Base-by-base conservation (phyloP, 2,797 vertebrate genomes). In the Naso thynnoides region DNA sequence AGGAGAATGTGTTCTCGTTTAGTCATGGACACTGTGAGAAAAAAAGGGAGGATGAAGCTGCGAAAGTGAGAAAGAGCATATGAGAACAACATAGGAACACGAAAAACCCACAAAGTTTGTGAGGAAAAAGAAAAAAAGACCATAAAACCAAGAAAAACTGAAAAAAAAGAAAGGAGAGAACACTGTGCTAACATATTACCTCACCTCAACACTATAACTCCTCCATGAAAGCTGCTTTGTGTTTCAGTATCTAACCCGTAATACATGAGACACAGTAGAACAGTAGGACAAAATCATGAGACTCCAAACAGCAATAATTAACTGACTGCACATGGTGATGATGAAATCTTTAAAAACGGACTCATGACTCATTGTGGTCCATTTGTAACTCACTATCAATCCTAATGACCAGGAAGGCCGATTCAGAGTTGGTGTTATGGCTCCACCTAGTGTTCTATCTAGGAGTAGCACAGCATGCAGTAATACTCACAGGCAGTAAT, bases 361-460 rank as follows among this genome's bases (percentile, higher is more conserved):
- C 26, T 2, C 11, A 18, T 52, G 61, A 79, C 69, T 84, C 82
- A 77, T 59, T 29, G 38, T 31, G 42, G 3, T 13, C 13, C 29
- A 31, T 24, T n/a, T 50, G 31, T 2, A 38, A 49, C 73, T 63
- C 8, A 69, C 10, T 9, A 10, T 33, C 29, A 45, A 36, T 31
- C 49, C 13, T n/a, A 26, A n/a, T 49, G 29, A 53, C 16, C 10
- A 8, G 0, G 0, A 5, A n/a, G 24, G 5, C n/a, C 4, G 11
- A 39, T 24, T 29, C 52, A 75, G 6, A 47, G 21, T 0, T 65
- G 50, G 47, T 36, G 27, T 57, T 21, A 26, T 29, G 70, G 76
- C 79, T n/a, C 89, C 86, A 70, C 64, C 81, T 85, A 69, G 63
- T 88, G 91, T 27, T 29, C 42, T 0, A 2, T 47, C 5, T 2